These are phyloP conservation scores for Heliconius eleuchia DNA, from an alignment of 1,140 invertebrate genomes.

Conservation along the genomic window DNA sequence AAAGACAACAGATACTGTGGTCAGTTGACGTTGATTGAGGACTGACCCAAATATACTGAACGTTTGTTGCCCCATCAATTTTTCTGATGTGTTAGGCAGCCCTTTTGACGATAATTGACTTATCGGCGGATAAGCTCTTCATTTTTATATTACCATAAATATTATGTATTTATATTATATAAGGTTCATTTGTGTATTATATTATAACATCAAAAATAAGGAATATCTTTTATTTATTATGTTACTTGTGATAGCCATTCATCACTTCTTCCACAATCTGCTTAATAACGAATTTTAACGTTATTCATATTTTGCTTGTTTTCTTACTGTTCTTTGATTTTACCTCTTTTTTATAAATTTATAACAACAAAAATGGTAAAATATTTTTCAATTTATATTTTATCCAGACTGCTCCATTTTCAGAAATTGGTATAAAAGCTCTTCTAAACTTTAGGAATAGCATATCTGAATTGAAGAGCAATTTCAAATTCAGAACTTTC, in stretches of 20 bases:
- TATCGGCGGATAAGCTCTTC: not conserved
- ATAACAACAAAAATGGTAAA: too few species aligned
- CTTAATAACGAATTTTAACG: not conserved
- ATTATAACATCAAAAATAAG: too few species aligned
- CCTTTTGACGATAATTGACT: slow-evolving; percentile 34
- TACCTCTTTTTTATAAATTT: too few species aligned
- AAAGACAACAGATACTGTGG: slow-evolving; percentile 20
- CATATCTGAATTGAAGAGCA: not conserved
- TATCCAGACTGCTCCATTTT: not conserved
- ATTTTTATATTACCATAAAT: not conserved
- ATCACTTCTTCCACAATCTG: not conserved
- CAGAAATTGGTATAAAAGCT: not conserved
- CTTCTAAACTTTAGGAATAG: not conserved
- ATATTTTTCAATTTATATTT: too few species aligned
- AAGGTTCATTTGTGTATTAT: too few species aligned
- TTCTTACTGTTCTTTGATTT: too few species aligned
- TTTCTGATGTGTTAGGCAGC: slow-evolving; percentile 34
- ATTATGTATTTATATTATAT: not conserved
- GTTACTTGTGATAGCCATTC: not conserved
- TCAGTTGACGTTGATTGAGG: slow-evolving; percentile 31
- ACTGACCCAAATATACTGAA: slow-evolving; percentile 38
- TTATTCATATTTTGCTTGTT: not conserved
- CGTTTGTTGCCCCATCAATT: slow-evolving; percentile 35
- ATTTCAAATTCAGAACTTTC: not conserved
- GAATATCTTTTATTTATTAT: not conserved